These are phyloP conservation scores for Megalurothrips usitatus DNA, from an alignment of 2,888 invertebrate species.

Conservation along the genomic window DNA sequence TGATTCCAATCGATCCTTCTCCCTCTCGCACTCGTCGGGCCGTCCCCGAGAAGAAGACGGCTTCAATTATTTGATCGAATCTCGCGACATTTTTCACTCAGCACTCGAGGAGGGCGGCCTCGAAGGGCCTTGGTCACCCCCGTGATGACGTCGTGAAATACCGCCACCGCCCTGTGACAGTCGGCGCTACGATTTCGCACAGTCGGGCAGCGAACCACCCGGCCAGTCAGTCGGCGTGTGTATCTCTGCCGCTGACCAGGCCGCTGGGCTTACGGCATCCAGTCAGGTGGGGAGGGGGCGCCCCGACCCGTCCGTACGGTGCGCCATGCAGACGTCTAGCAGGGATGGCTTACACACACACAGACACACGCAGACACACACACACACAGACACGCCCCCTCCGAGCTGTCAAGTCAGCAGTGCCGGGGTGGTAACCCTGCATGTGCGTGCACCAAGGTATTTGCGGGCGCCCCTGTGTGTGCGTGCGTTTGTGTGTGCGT, in stretches of 20 bases:
- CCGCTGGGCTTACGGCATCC: too few species aligned
- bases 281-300: too few species aligned
- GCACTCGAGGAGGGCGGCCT: neutral
- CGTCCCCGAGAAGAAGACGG: neutral
- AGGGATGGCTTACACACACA: neutral
- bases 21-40: neutral
- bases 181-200: too few species aligned
- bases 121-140: too few species aligned
- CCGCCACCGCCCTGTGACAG: too few species aligned
- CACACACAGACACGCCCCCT: neutral
- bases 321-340: neutral
- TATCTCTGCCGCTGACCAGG: too few species aligned
- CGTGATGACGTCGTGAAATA: too few species aligned
- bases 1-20: neutral
- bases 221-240: too few species aligned
- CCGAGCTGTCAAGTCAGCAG: neutral
- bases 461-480: neutral
- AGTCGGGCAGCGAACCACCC: too few species aligned
- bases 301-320: neutral
- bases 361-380: neutral
- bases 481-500: neutral
- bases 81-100: constrained; percentile 10
- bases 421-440: neutral
- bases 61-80: constrained; percentile 19
- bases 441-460: too few species aligned